phyloP scores from a whole-genome alignment of 1,140 invertebrate species.

The Drosophila simulans region DNA sequence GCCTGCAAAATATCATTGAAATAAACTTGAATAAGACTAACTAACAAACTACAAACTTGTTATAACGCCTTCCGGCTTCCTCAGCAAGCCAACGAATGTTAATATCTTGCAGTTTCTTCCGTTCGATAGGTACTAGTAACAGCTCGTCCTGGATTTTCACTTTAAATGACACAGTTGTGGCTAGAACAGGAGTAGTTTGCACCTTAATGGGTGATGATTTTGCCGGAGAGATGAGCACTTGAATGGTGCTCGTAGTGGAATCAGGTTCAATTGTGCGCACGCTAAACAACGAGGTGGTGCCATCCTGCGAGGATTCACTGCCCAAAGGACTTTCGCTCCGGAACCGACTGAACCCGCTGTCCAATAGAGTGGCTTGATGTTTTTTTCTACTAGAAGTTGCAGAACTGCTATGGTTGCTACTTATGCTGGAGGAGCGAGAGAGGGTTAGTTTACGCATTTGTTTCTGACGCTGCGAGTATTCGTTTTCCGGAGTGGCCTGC shows the following conservation, averaged over 20 bases:
- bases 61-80: constrained; percentile 89
- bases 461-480: constrained; percentile 59
- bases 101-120: constrained; percentile 86
- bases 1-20: constrained; percentile 78
- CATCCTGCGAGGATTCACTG: constrained; percentile 65
- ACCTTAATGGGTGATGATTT: constrained; percentile 72
- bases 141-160: constrained; percentile 88
- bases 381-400: constrained; percentile 28
- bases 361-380: constrained; percentile 73
- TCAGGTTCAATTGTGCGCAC: constrained; percentile 77
- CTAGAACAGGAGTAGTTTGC: constrained; percentile 53
- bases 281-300: constrained; percentile 38
- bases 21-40: neutral
- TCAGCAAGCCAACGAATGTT: constrained; percentile 89
- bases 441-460: constrained; percentile 57
- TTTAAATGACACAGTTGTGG: constrained; percentile 85
- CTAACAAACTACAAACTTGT: constrained; percentile 85
- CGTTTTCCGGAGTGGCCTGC: constrained; percentile 38
- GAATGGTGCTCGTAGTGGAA: constrained; percentile 76
- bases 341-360: constrained; percentile 80
- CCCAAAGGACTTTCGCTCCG: constrained; percentile 85
- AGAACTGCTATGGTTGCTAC: constrained; percentile 46
- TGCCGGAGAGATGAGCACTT: constrained; percentile 68
- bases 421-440: constrained; percentile 61
- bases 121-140: constrained; percentile 87